Percentiles rank a stretch among this genome's conserved stretches.
These are phyloP conservation scores for Dromiciops gliroides DNA, from an alignment of 2,113 vertebrate species.

Conservation along the genomic window DNA sequence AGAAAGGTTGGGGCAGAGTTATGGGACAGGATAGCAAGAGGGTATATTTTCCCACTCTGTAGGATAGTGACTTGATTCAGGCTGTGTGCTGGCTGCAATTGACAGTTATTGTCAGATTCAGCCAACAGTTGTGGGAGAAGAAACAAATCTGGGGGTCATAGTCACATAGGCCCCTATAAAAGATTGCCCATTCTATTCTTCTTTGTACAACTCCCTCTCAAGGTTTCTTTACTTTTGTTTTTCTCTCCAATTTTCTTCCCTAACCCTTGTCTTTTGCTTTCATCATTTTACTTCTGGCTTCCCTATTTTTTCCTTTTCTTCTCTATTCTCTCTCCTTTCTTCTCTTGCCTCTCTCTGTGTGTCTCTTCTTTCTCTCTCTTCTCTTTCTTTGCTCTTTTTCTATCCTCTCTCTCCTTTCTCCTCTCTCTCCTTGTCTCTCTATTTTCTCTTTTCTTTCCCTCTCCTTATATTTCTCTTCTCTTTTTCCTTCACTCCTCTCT, in stretches of 20 bases:
- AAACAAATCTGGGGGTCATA: neutral
- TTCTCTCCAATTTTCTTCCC: neutral
- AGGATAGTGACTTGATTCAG: neutral
- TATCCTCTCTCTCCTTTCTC: no score
- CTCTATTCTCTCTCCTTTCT: no score
- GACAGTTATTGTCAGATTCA: neutral
- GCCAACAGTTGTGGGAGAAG: neutral
- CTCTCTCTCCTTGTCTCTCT: no score
- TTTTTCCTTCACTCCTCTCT: no score
- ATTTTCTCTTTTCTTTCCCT: no score
- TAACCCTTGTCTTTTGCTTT: neutral
- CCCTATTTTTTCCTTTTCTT: neutral
- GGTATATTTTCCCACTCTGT: neutral
- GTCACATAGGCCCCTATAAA: rapidly evolving
- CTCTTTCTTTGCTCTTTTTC: no score
- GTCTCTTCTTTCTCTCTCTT: no score
- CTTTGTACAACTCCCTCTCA: neutral
- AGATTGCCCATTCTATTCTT: neutral
- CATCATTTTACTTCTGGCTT: neutral
- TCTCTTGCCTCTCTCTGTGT: no score
- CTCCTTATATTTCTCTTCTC: no score
- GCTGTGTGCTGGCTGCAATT: neutral
- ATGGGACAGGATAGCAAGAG: neutral
- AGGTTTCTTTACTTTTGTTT: neutral
- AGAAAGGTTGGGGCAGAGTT: neutral